Conservation (phyloP, 2,797 vertebrate species). For the Aldrovandia affinis region DNA sequence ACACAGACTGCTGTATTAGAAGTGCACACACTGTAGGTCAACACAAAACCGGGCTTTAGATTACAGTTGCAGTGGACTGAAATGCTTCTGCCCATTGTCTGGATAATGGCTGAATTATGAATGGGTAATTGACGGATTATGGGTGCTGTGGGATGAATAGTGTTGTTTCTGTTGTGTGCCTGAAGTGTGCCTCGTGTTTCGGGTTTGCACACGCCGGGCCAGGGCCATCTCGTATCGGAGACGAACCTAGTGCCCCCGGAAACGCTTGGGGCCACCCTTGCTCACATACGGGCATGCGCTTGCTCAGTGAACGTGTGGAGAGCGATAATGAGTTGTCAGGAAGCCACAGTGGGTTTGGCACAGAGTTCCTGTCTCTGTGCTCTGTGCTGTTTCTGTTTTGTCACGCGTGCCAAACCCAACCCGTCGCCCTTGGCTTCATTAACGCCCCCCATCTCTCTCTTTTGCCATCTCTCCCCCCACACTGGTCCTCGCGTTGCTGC, state of each 20-base stretch:
- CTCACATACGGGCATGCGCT: too few relatives aligned
- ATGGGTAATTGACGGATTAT: neutral
- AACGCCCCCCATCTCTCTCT: slow-evolving; percentile 1
- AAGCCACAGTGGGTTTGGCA: neutral
- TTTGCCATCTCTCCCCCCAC: too few relatives aligned
- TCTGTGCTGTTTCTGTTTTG: slow-evolving; percentile 37
- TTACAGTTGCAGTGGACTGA: neutral
- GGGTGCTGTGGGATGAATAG: neutral
- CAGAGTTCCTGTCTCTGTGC: neutral
- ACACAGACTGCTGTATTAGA: too few relatives aligned
- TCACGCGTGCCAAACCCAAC: neutral
- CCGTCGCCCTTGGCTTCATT: neutral
- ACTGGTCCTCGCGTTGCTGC: too few relatives aligned
- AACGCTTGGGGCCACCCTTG: neutral
- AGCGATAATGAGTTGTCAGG: slow-evolving; percentile 10
- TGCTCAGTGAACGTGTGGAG: neutral
- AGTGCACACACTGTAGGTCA: too few relatives aligned
- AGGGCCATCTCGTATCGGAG: neutral
- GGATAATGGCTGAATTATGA: neutral
- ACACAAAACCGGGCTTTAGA: neutral
- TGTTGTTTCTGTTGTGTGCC: neutral
- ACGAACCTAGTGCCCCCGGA: neutral
- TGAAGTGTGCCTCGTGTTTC: neutral
- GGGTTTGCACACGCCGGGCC: neutral
- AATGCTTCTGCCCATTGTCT: neutral